Evolutionary conservation across 2,888 invertebrate species (phyloP), one percentile per base, ranked within the genome.

Genomic region (Julus scanicus): DNA sequence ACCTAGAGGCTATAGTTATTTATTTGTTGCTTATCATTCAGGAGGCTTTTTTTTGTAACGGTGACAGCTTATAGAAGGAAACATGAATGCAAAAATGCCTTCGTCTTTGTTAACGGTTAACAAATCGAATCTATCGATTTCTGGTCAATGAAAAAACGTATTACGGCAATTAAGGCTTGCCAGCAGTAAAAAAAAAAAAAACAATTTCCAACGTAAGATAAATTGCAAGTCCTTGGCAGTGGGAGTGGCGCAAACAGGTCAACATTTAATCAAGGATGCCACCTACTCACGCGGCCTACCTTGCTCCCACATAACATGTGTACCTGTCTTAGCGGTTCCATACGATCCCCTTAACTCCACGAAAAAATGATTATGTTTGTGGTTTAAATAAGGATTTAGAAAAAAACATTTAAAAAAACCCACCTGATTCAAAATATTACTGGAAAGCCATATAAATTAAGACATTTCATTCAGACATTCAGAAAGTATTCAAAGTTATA

Each of bases 181-280:
- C 71, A 29, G 8, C 29, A 53, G 13, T 53, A 53, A 53, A 53
- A 53, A 53, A 53, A n/a, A 44, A 44, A 71, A 0, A 83, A 83
- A 20, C 11, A 13, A 39, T 83, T n/a, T 84, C 4, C 44, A 48
- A 9, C 8, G 48, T 20, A 84, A 84, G n/a, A 84, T 40, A 84
- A 84, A 15, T 48, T 6, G 84, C 84, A n/a, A 71, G 84, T 84
- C 84, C 84, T 84, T 84, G 84, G 84, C 40, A 84, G 44, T 84
- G 48, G 84, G 84, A 84, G 84, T 84, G 84, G 84, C 44, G 17
- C n/a, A 84, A 84, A 48, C 84, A 48, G 44, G 84, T 84, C 48
- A 48, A 71, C 8, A 48, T 84, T 84, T 48, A 84, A 84, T 84
- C 84, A 84, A 84, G 84, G 84, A 84, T 48, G 44, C 84, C 84